Evolutionary conservation across 1,140 invertebrate species (phyloP), one percentile per base, ranked within the genome.

Genomic region (Parapsyche elsis): DNA sequence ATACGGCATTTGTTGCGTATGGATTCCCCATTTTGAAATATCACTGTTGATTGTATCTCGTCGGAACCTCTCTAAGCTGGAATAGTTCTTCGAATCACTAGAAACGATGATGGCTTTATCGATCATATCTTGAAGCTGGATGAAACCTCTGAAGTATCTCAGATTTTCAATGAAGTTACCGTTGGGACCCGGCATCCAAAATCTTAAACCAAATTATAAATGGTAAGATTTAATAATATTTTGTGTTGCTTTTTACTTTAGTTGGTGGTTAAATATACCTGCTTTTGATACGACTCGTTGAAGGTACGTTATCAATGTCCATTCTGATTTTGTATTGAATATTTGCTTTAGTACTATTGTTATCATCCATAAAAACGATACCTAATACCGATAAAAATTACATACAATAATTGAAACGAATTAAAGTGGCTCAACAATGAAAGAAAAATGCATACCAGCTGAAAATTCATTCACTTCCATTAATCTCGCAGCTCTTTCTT

Each of bases 1-100:
- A 86, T 93, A 93, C 0, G 92, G 92, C 85, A 91, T 91, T 82
- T 93, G 92, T 84, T 93, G 92, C 0, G 91, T 92, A 49, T 92
- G 87, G 30, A 92, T 89, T 9, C 86, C 88, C 90, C 91, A 91
- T 12, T 90, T 85, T 38, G 67, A 49, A 70, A 49, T 24, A 12
- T 45, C 45, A 21, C 84, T 81, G 10, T 84, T 83, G 5, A 84
- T 84, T 10, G 14, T 9, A 57, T 57, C 10, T 5, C 73, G 19
- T 19, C n/a, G 21, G 19, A 61, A 19, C 19, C 57, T 9, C 9
- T 61, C 7, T 9, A 19, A 21, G 19, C 1, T 9, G 2, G 24
- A 16, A 30, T 64, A 12, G 59, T 19, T 44, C 70, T 85, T 82
- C 77, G 12, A 23, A 0, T 26, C 21, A 64, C 5, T 64, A n/a